Percentiles rank a stretch among this genome's conserved stretches.
Conservation (phyloP, 2,113 vertebrate genomes). For the Diadophis punctatus region DNA sequence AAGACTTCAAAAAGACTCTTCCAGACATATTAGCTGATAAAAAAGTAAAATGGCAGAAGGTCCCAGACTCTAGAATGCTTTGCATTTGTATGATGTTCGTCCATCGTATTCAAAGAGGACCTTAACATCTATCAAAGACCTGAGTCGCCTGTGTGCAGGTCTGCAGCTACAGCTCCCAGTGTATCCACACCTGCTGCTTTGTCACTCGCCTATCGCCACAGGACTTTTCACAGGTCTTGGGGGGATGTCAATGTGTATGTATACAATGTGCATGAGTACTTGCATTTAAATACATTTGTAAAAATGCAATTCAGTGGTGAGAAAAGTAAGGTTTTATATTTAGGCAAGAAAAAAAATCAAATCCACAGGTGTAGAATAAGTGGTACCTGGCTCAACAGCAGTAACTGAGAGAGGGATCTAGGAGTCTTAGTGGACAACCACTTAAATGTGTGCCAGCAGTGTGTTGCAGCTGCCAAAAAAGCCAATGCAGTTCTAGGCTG, state of each 20-base stretch:
- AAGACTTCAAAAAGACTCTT: background rate
- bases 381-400: background rate
- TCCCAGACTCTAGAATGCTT: background rate
- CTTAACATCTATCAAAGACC: too few relatives aligned
- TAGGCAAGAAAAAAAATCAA: background rate
- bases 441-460: background rate
- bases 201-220: too few relatives aligned
- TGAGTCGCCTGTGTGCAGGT: too few relatives aligned
- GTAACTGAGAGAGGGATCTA: background rate
- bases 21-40: background rate
- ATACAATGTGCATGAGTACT: background rate
- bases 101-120: too few relatives aligned
- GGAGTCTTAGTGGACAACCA: background rate
- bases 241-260: too few relatives aligned
- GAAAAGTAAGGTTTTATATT: background rate
- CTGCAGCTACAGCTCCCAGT: too few relatives aligned
- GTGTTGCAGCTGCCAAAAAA: background rate
- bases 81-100: background rate
- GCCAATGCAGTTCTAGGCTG: background rate
- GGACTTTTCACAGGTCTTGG: too few relatives aligned
- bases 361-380: background rate
- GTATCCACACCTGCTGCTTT: too few relatives aligned
- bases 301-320: background rate
- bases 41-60: background rate
- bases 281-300: background rate